Evolutionary conservation across 2,888 invertebrate genomes (phyloP).

Genomic region (Antitype chi): DNA sequence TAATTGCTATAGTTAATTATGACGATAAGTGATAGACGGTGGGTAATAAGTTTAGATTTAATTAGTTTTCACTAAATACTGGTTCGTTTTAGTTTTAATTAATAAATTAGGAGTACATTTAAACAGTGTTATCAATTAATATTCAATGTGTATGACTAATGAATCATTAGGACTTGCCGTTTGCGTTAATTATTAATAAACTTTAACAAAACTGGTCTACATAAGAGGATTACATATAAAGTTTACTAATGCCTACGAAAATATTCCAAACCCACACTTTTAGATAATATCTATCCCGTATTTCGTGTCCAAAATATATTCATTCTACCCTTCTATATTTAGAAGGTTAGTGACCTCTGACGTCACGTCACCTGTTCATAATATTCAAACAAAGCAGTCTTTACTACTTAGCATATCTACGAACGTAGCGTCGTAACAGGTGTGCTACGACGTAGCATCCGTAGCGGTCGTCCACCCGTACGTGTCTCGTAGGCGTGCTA

Average conservation of each 20-base stretch:
- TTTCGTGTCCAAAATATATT: conserved; percentile 26
- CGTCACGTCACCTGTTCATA: conserved; percentile 41
- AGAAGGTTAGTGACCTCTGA: conserved; percentile 34
- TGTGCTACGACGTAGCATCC: conserved; percentile 57
- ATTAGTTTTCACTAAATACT: conserved; percentile 10
- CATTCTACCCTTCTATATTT: conserved; percentile 27
- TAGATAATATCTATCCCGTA: background rate
- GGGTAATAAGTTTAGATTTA: conserved; percentile 20
- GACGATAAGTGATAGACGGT: conserved; percentile 25
- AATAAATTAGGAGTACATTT: conserved; percentile 8
- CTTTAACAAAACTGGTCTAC: background rate
- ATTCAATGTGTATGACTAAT: conserved; percentile 19
- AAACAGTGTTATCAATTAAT: background rate
- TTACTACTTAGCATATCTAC: conserved; percentile 53
- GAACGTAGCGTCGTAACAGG: conserved; percentile 52
- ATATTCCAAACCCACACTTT: conserved; percentile 1
- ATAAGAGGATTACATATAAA: background rate
- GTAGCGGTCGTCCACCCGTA: conserved; percentile 49
- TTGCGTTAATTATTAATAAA: conserved; percentile 1
- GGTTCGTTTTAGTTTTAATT: conserved; percentile 1
- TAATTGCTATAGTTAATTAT: conserved; percentile 35
- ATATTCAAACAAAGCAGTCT: conserved; percentile 50
- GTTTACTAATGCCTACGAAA: background rate
- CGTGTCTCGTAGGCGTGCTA: conserved; percentile 53
- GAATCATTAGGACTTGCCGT: conserved; percentile 5